phyloP scores from a whole-genome alignment of 2,797 vertebrate genomes.

The Melanotaenia nigrans region DNA sequence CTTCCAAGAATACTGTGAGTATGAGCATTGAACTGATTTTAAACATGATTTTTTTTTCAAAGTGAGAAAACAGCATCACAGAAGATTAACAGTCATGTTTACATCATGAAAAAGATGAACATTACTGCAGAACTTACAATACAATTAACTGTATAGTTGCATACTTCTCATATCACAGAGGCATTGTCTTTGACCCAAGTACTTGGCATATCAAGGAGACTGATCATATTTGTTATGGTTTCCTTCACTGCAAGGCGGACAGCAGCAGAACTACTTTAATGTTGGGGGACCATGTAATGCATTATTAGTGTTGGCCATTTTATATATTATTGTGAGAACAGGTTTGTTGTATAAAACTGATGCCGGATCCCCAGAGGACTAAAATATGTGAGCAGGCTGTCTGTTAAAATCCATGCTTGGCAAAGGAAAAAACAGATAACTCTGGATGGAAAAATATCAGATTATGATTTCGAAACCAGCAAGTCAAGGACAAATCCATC shows the following conservation, averaged over 20 bases:
- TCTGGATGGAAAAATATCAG: constrained; percentile 26
- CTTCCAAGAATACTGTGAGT: neutral
- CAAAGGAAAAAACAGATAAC: constrained; percentile 23
- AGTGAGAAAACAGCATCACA: neutral
- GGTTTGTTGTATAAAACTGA: neutral
- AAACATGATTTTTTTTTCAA: neutral
- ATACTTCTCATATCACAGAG: neutral
- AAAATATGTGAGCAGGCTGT: neutral
- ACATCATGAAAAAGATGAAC: neutral
- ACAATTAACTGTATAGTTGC: neutral
- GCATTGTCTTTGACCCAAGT: neutral
- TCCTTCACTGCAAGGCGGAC: neutral
- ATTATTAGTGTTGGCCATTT: neutral
- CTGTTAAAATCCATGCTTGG: constrained; percentile 1
- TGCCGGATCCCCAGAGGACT: neutral
- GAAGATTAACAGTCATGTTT: neutral
- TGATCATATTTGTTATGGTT: neutral
- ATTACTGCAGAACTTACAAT: neutral
- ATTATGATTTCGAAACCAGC: constrained; percentile 34
- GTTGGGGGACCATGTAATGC: neutral
- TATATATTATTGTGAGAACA: neutral
- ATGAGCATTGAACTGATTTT: neutral
- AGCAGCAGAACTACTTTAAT: neutral
- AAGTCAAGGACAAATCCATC: constrained; percentile 23
- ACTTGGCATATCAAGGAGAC: neutral